Evolutionary conservation across 2,888 invertebrate species (phyloP).

Genomic region (Willowsia nigromaculata): DNA sequence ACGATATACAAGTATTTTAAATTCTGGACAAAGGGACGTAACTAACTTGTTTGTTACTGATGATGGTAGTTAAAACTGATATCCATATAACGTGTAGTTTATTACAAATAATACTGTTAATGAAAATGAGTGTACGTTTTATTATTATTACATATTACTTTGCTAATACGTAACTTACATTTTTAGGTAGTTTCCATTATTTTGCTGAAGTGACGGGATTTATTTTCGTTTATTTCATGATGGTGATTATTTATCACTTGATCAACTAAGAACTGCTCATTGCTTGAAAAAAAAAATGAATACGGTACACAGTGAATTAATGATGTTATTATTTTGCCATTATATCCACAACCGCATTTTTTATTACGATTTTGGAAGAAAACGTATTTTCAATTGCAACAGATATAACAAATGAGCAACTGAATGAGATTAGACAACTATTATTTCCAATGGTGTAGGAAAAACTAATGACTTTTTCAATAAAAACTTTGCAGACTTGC

Average conservation of each 20-base stretch:
- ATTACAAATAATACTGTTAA: constrained; percentile 18
- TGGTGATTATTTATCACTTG: neutral
- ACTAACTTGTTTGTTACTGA: constrained; percentile 65
- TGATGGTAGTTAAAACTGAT: constrained; percentile 36
- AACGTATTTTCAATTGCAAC: constrained; percentile 16
- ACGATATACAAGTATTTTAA: constrained; percentile 62
- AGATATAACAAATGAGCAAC: constrained; percentile 33
- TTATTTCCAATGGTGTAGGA: constrained; percentile 37
- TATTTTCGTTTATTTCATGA: neutral
- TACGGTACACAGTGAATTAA: constrained; percentile 28
- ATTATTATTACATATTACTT: constrained; percentile 37
- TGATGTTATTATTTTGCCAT: constrained; percentile 25
- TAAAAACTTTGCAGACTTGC: neutral
- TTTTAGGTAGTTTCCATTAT: constrained; percentile 51
- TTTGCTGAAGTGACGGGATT: neutral
- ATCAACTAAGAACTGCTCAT: constrained; percentile 35
- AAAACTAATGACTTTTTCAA: constrained; percentile 13
- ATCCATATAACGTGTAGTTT: constrained; percentile 33
- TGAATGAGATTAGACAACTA: constrained; percentile 63
- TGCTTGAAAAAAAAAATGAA: neutral
- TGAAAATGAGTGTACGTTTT: neutral
- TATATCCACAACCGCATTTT: neutral
- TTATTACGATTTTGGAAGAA: neutral
- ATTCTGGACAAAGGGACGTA: constrained; percentile 73
- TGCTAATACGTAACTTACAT: constrained; percentile 42